Base-by-base conservation (phyloP, 2,888 invertebrate species). In the Athalia cordata region DNA sequence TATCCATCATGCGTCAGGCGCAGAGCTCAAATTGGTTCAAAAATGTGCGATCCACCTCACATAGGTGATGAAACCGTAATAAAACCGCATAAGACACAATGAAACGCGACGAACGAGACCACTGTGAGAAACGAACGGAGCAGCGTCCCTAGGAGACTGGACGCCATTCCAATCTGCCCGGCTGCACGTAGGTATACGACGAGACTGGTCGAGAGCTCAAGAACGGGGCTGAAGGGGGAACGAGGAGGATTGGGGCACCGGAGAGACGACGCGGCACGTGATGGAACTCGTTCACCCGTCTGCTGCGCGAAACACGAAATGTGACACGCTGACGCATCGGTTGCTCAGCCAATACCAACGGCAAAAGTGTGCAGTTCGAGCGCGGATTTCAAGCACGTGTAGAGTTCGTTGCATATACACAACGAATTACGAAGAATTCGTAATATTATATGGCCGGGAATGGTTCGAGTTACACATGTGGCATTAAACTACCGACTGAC, bases 91-190 rank as follows among this genome's bases (percentile, higher is more conserved):
- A 11, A 13, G 7, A 66, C 49, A 13, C 11, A 11, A 66, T n/a
- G 11, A 1, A 29, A 13, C n/a, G 55, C 29, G 43, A 29, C 11
- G 29, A 5, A n/a, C 43, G 43, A 52, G 43, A 43, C 29, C 7
- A 5, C 45, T 59, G 9, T 59, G 52, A n/a, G 13, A 45, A 57
- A 13, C 45, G 59, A 72, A 57, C 72, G 57, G 1, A 11, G 7
- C 55, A n/a, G 57, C 59, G 57, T 57, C 72, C 45, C 72, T 72
- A 8, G 47, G 45, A 57, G 15, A 59, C 47, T 72, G 57, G 72
- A 75, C 75, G 75, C 75, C 75, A 75, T 75, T 75, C 45, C 75
- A 62, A 50, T 75, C 62, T 75, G 11, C 9, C 11, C 64, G 8
- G 43, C 62, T 50, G 75, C 75, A 75, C 75, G 75, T 75, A 75